Base-by-base conservation (phyloP, 2,888 invertebrate genomes). In the Muscina levida region DNA sequence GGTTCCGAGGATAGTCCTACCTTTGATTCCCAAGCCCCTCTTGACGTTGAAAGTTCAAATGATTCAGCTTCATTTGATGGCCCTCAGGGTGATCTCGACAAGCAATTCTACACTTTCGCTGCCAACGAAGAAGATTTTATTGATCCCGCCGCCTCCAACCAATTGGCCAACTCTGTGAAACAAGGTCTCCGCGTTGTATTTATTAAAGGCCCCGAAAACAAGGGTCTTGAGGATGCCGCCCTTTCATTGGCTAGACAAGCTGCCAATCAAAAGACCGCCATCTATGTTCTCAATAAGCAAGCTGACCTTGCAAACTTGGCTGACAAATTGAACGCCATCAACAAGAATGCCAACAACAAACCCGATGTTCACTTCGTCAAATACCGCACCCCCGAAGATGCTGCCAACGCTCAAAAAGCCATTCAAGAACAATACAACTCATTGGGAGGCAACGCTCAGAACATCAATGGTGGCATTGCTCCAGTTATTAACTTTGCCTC, bases 91-190 rank as follows among this genome's bases (percentile, higher is more conserved):
- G 85, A 86, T 57, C 79, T 86, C 10, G 85, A 85, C 51, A 89
- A 89, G 84, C 87, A 89, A 79, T 88, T 86, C 85, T 89, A 85
- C 80, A 84, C 86, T 51, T 87, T 85, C 84, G 84, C 87, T 42
- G 89, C 89, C 48, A 88, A 88, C 78, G 88, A 89, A 77, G 87
- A 86, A 74, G 88, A 88, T 72, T 85, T 85, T 44, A 84, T 85
- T 65, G 86, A 86, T 74, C 62, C 62, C 22, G 42, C 85, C 5
- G 79, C 83, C 46, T 79, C 85, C 71, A 66, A 82, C 15, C 85
- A 86, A 31, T 19, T 22, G 11, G 62, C 62, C 22, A 62, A 62
- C 22, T 1, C 42, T 39, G 19, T 62, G 22, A 62, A 62, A 6
- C 39, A 62, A n/a, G 62, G 62, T 62, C 42, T 62, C 2, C 62